Percentiles rank a stretch among this genome's conserved stretches.
These are phyloP conservation scores for Cylas formicarius DNA, from an alignment of 1,140 invertebrate genomes.

Conservation along the genomic window DNA sequence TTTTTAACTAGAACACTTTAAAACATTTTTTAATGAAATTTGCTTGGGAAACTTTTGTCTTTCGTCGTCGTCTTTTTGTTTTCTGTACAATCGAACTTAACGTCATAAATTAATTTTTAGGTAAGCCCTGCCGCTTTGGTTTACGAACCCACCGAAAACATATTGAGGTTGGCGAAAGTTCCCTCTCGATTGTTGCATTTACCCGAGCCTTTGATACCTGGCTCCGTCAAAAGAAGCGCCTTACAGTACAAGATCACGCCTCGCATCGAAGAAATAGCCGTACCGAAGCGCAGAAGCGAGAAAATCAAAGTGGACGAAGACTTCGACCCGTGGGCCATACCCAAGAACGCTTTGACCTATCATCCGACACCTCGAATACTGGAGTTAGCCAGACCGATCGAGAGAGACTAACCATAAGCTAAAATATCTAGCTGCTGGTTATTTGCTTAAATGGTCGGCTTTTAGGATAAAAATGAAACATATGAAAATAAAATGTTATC, in stretches of 20 bases:
- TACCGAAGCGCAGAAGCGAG: constrained; percentile 28
- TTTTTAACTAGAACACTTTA: too few relatives aligned
- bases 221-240: constrained; percentile 28
- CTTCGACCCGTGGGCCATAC: constrained; percentile 36
- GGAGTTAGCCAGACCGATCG: constrained; percentile 43
- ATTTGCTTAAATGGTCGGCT: too few relatives aligned
- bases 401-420: constrained; percentile 32
- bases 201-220: constrained; percentile 20
- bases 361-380: constrained; percentile 44
- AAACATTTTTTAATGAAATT: too few relatives aligned
- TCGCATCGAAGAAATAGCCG: constrained; percentile 28
- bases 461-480: too few relatives aligned
- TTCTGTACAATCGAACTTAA: neutral
- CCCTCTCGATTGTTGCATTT: constrained; percentile 17
- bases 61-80: neutral
- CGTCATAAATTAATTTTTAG: constrained; percentile 9
- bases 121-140: constrained; percentile 26
- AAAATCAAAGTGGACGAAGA: constrained; percentile 30
- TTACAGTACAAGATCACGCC: constrained; percentile 27
- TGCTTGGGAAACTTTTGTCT: too few relatives aligned
- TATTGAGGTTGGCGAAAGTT: constrained; percentile 25
- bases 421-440: too few relatives aligned
- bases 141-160: constrained; percentile 27
- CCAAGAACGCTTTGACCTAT: constrained; percentile 42
- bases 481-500: too few relatives aligned